Evolutionary conservation across 2,888 invertebrate species (phyloP), one percentile per base, ranked within the genome.

Genomic region (Nemurella pictetii): DNA sequence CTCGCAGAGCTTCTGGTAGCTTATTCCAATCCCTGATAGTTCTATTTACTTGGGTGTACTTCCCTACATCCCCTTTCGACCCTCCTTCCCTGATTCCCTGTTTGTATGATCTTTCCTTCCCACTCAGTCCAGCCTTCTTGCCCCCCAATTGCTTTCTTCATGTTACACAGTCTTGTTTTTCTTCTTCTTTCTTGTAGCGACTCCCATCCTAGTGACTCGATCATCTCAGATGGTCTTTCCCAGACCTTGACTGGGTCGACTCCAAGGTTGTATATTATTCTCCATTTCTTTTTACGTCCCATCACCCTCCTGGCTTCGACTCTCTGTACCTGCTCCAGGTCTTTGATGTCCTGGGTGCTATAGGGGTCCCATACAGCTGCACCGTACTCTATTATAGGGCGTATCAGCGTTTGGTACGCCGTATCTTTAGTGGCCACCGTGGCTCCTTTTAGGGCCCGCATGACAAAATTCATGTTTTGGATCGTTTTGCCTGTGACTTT

Each of bases 161-260:
- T 2, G 12, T 73, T 73, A 25, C 73, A 3, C 9, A 75, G 26
- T 9, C 75, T 4, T 26, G 28, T 12, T 0, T 20, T 75, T 26
- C n/a, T 75, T n/a, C 75, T 75, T n/a, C 75, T 75, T 25, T 75
- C 9, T 26, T 75, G 2, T 28, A 75, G 75, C 27, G 75, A 4
- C 7, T 75, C 27, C 75, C 75, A 75, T n/a, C 75, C 75, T 3
- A 75, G 75, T 28, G 12, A 2, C 4, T 25, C n/a, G 5, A 75
- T 27, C 75, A 75, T 75, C 27, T 75, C 75, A 9, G 75, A 27
- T 9, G 75, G 75, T 25, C 75, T 75, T 75, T 75, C 75, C 75
- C 75, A 20, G n/a, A 75, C 28, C 9, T 26, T 26, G 9, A 28
- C 75, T 27, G 75, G 75, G 28, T 75, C 75, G 7, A 5, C 26